Evolutionary conservation across 2,888 invertebrate genomes (phyloP).

Genomic region (Strigamia maritima): DNA sequence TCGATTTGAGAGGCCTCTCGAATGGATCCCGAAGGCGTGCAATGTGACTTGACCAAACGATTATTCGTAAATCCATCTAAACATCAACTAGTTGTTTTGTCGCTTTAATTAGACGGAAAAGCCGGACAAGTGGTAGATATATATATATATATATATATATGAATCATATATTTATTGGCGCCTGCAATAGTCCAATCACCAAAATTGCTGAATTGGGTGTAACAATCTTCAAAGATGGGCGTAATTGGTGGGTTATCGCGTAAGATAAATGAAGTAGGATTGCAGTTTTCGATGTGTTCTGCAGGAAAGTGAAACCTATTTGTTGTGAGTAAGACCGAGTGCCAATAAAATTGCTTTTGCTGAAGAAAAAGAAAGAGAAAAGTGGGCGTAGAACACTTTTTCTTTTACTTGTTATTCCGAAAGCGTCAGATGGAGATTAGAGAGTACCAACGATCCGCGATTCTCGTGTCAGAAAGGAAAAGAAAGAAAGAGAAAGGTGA

Average conservation of each 20-base stretch:
- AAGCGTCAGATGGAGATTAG: not conserved
- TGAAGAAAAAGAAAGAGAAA: not conserved
- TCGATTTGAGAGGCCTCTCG: not conserved
- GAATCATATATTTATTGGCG: not conserved
- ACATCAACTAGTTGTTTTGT: not conserved
- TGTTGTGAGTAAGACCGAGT: constrained; percentile 11
- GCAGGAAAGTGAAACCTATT: not conserved
- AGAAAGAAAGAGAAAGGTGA: too few relatives aligned
- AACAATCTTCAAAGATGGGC: not conserved
- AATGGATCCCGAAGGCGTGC: not conserved
- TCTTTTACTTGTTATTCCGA: not conserved
- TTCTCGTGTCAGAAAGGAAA: not conserved
- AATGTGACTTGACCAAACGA: not conserved
- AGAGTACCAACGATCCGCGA: constrained; percentile 2
- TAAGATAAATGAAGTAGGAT: not conserved
- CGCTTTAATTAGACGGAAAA: too few relatives aligned
- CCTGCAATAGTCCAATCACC: too few relatives aligned
- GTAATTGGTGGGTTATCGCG: not conserved
- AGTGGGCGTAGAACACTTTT: not conserved
- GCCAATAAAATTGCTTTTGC: not conserved
- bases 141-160: too few relatives aligned
- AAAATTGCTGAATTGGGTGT: not conserved
- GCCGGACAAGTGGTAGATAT: too few relatives aligned
- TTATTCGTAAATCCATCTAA: not conserved
- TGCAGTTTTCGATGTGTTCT: not conserved